Evolutionary conservation across 2,888 invertebrate species (phyloP), one percentile per base, ranked within the genome.

Genomic region (Eilema caniola): DNA sequence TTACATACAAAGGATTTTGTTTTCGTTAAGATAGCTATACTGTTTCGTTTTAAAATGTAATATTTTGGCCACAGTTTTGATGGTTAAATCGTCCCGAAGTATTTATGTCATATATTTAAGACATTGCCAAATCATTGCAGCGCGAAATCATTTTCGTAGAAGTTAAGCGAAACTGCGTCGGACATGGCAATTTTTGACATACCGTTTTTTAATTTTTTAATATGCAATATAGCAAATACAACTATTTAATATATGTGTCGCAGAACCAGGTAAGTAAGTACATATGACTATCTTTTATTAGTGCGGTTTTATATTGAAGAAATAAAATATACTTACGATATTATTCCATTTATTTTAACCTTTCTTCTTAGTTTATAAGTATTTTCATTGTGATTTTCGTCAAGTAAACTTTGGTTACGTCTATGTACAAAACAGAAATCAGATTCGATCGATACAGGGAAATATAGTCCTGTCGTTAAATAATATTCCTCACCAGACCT

Each of bases 161-260:
- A 47, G 47, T 61, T 62, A 37, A 64, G 74, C 41, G 74, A 33
- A 57, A 72, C 77, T 80, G 80, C 72, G 28, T 80, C 73, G 80
- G 80, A 80, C 81, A 74, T 25, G 69, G 63, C 62, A 31, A 53
- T 14, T 57, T 37, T 57, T 57, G n/a, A 16, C 24, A 4, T 41
- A 24, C 16, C 24, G 16, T n/a, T 41, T 41, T 62, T 20, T 28
- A 8, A 25, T 41, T 41, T 62, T 20, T 28, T 20, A 25, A n/a
- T 53, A 53, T 53, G 20, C 53, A 7, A 47, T 47, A 47, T 47
- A 47, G 16, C 5, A 10, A 20, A 20, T 53, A 8, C 25, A 25
- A 62, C 62, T 16, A 20, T 25, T 62, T 25, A 41, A 62, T 41
- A 41, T 41, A 41, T 41, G 20, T 37, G 62, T 41, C 24, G 41